Conservation (phyloP, 1,140 invertebrate genomes). For the Bombus breviceps region DNA sequence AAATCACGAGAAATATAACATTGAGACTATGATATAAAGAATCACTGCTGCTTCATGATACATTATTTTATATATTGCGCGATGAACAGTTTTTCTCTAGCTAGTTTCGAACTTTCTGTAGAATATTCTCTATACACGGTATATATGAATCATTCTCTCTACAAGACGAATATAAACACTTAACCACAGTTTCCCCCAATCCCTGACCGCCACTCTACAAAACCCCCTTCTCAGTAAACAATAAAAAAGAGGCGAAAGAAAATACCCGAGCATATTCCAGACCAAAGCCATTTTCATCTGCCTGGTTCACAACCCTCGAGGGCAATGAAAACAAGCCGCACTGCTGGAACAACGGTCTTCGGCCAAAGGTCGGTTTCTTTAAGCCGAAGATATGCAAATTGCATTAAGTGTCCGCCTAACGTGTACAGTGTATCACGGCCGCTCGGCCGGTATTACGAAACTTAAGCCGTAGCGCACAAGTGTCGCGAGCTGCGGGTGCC, state of each 20-base stretch:
- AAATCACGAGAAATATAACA: background rate
- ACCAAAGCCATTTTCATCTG: background rate
- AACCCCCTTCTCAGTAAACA: background rate
- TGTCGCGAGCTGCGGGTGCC: conserved; percentile 67
- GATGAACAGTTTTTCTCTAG: no score
- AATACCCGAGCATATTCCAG: background rate
- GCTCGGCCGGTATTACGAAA: conserved; percentile 77
- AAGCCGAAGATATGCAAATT: conserved; percentile 77
- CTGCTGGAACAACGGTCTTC: background rate
- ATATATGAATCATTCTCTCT: no score
- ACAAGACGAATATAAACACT: no score
- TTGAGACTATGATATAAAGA: background rate
- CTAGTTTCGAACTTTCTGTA: no score
- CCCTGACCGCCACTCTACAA: background rate
- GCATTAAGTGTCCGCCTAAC: conserved; percentile 66
- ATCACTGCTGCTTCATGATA: no score
- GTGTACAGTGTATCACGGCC: conserved; percentile 74
- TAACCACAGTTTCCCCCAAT: background rate
- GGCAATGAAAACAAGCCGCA: conserved; percentile 1
- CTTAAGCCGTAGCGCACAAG: conserved; percentile 78
- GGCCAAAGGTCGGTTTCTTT: conserved; percentile 48
- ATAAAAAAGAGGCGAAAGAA: background rate
- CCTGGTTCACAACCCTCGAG: background rate
- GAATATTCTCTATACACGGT: no score
- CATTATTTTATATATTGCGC: no score